Evolutionary conservation across 1,140 invertebrate genomes (phyloP).

Genomic region (Philaenus spumarius): DNA sequence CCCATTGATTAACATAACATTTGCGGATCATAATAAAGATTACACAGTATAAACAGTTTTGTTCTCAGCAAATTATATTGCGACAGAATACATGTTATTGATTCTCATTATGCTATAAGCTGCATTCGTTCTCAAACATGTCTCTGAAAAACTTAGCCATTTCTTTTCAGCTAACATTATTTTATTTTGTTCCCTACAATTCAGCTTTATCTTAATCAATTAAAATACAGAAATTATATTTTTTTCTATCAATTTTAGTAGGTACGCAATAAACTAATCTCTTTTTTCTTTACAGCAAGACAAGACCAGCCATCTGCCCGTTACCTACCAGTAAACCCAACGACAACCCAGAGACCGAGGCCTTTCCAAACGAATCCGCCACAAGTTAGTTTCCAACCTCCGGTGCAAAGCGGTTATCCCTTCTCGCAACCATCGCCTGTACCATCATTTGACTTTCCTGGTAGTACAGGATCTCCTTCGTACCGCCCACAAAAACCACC

Average conservation of each 20-base stretch:
- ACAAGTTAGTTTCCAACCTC: background rate
- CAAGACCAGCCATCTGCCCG: constrained; percentile 7
- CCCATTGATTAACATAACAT: too few relatives aligned
- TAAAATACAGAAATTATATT: constrained; percentile 9
- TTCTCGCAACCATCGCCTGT: constrained; percentile 8
- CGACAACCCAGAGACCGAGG: constrained; percentile 13
- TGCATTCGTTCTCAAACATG: too few relatives aligned
- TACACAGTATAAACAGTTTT: too few relatives aligned
- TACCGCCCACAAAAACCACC: background rate
- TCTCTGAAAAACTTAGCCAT: too few relatives aligned
- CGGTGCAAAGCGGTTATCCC: constrained; percentile 8
- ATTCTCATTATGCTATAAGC: too few relatives aligned
- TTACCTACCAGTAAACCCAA: constrained; percentile 4
- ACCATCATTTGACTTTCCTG: constrained; percentile 11
- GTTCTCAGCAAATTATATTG: too few relatives aligned
- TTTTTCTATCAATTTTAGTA: background rate
- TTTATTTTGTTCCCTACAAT: too few relatives aligned
- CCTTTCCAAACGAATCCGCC: constrained; percentile 19
- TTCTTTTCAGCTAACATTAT: too few relatives aligned
- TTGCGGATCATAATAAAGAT: too few relatives aligned
- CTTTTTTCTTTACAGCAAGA: background rate
- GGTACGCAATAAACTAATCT: too few relatives aligned
- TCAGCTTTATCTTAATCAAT: background rate
- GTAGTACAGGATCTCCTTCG: background rate
- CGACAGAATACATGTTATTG: too few relatives aligned